A percentile compares a stretch with the other conserved stretches of the same genome.
Conservation (phyloP, 64 coral and sea anemone genomes). For the Dendronephthya gigantea region DNA sequence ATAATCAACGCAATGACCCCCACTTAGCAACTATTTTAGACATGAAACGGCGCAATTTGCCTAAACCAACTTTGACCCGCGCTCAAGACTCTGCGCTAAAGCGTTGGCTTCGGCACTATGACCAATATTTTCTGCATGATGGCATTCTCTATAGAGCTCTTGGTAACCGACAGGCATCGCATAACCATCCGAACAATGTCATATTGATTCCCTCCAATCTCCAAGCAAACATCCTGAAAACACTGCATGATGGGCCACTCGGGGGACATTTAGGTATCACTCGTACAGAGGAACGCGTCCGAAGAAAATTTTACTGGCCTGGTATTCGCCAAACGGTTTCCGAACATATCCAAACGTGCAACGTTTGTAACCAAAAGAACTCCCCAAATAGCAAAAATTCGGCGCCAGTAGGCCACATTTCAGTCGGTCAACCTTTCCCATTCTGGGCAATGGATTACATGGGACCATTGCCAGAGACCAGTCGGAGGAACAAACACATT, state of each 20-base stretch:
- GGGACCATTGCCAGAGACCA: background rate
- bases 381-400: background rate
- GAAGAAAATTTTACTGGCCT: background rate
- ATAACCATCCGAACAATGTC: background rate
- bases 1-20: background rate
- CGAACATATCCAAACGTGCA: background rate
- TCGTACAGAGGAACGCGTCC: constrained; percentile 14
- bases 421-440: background rate
- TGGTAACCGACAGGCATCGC: background rate
- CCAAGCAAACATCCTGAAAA: background rate
- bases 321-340: background rate
- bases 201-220: background rate
- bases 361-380: background rate
- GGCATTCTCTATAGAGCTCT: background rate
- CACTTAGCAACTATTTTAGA: background rate
- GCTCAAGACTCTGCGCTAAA: background rate
- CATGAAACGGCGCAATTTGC: background rate
- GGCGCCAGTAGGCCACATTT: background rate
- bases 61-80: background rate
- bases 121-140: background rate
- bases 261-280: constrained; percentile 30
- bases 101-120: background rate
- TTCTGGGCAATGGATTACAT: constrained; percentile 7
- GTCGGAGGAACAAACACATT: background rate
- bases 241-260: background rate